A percentile compares a stretch with the other conserved stretches of the same genome.
phyloP scores from a whole-genome alignment of 2,113 vertebrate genomes.

The Orientallactaga bullata region DNA sequence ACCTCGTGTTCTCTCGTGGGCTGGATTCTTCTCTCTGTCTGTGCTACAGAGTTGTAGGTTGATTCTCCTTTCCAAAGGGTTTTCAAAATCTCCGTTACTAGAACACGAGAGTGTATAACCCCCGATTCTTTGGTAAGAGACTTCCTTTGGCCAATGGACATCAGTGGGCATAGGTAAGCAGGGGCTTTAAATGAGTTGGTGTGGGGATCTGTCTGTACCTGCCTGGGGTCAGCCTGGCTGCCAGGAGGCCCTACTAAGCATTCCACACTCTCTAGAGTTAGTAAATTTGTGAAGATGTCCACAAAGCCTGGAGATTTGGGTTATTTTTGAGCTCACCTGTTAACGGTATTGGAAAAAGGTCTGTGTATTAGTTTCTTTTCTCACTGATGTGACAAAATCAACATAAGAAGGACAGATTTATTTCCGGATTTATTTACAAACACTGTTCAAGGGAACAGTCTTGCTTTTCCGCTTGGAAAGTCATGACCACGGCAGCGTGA shows the following conservation, averaged over 20 bases:
- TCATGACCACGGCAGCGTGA: no score
- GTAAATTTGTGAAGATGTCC: background rate
- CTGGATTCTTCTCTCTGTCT: background rate
- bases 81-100: constrained; percentile 34
- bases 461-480: no score
- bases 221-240: background rate
- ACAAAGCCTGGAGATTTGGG: no score
- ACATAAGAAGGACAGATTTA: no score
- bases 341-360: no score
- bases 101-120: background rate
- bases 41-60: background rate
- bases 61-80: background rate
- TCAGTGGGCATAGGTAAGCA: background rate
- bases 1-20: background rate
- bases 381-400: no score
- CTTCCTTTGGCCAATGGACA: background rate
- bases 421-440: no score
- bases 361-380: no score
- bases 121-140: background rate
- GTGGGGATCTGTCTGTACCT: background rate
- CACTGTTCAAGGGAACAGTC: no score
- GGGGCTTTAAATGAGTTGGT: background rate
- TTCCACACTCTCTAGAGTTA: background rate
- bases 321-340: no score
- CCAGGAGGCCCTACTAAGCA: background rate